A percentile compares a stretch with the other conserved stretches of the same genome.
Conservation (phyloP, 2,888 invertebrate genomes). For the Syrista parreyssii region DNA sequence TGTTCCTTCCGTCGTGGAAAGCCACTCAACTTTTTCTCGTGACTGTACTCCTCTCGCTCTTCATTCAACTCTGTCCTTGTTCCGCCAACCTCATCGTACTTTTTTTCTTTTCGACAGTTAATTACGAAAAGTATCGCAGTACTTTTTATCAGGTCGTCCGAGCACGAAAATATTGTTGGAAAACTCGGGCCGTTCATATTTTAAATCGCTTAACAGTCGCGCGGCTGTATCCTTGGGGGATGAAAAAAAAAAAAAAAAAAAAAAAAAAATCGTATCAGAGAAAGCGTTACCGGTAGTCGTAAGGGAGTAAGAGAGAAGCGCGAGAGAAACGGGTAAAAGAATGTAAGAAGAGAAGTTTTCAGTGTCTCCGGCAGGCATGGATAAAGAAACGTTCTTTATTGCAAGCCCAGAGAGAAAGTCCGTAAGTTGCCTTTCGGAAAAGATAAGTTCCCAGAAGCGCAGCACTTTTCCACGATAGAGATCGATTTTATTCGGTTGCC, state of each 20-base stretch:
- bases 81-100: constrained; percentile 8
- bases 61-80: constrained; percentile 18
- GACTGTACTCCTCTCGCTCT: constrained; percentile 5
- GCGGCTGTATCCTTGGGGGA: constrained; percentile 24
- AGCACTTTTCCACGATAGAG: not conserved
- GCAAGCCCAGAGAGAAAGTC: not conserved
- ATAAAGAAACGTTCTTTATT: not conserved
- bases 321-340: not conserved
- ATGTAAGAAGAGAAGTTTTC: not conserved
- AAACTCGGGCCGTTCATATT: constrained; percentile 38
- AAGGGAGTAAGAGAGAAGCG: not conserved
- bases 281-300: not conserved
- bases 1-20: constrained; percentile 35
- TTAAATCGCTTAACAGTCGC: constrained; percentile 44
- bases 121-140: constrained; percentile 54
- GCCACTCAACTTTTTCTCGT: constrained; percentile 47
- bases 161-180: constrained; percentile 52
- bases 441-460: not conserved
- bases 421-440: not conserved
- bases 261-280: not conserved
- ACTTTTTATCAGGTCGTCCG: constrained; percentile 53
- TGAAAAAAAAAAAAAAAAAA: not conserved
- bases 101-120: constrained; percentile 44
- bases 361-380: not conserved
- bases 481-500: not conserved